Evolutionary conservation across 2,113 vertebrate species (phyloP), one percentile per base, ranked within the genome.

Genomic region (Arenaria interpres): DNA sequence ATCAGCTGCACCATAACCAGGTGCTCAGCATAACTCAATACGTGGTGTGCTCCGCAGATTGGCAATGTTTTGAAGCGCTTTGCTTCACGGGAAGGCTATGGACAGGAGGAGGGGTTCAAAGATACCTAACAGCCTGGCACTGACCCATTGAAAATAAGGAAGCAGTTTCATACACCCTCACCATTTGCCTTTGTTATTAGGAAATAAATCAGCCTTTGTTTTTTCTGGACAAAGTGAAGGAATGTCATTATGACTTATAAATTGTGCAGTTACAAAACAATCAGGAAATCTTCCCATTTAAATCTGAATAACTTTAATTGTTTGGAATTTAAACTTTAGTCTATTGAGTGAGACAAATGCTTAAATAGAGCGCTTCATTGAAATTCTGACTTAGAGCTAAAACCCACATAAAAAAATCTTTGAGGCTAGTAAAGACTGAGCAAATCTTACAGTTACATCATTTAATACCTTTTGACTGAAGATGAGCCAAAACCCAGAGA

Each of bases 161-260:
- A 97, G 94, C 94, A 90, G 94, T 96, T 89, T 97, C 56, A 86
- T 97, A 96, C 94, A 96, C 95, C 93, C 87, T 93, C 93, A 87
- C 92, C 96, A 97, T 98, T 98, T 97, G 96, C 97, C 98, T 98
- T 98, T 98, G 98, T 98, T 98, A 97, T 97, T 97, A 98, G 97
- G 97, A 97, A 97, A 98, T 98, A 98, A 98, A 98, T 98, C 98
- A 98, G 95, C 92, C 94, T 98, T 98, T 98, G 98, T 98, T 97
- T 97, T 98, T 98, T 96, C 97, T 95, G 96, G 97, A 95, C 96
- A 96, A 98, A 97, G 92, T 97, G 96, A 96, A 97, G 96, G 97
- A 97, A 98, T 98, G 98, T 97, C 98, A 98, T 98, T 98, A 98
- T 98, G 98, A 98, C 97, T 97, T 98, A 98, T 98, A 98, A 98